phyloP scores from a whole-genome alignment of 1,140 invertebrate species.

The Camponotus vicinus region DNA sequence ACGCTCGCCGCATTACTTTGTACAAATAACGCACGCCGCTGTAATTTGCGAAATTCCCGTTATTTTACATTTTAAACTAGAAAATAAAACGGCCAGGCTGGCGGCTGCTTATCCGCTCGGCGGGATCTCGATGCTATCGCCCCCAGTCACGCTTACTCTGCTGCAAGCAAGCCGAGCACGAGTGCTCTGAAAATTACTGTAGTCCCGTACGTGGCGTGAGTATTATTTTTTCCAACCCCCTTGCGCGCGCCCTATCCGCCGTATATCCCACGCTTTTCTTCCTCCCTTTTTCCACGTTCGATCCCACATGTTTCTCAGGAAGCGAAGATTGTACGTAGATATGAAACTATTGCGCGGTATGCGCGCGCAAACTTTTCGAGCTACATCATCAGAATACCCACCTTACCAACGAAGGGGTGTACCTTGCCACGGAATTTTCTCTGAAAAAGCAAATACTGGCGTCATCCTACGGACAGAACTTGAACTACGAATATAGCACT shows the following conservation, averaged over 20 bases:
- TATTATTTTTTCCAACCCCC: conserved; percentile 76
- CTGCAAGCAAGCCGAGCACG: conserved; percentile 79
- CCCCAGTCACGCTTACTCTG: conserved; percentile 83
- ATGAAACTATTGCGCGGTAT: conserved; percentile 37
- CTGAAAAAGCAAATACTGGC: conserved; percentile 76
- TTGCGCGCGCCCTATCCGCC: not conserved
- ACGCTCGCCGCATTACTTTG: conserved; percentile 79
- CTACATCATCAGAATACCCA: conserved; percentile 62
- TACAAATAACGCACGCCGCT: conserved; percentile 80
- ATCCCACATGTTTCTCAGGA: conserved; percentile 56
- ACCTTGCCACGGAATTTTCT: not conserved
- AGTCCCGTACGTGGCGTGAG: conserved; percentile 76
- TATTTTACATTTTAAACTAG: conserved; percentile 84
- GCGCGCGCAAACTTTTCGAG: conserved; percentile 47
- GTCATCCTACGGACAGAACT: conserved; percentile 76
- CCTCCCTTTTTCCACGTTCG: conserved; percentile 51
- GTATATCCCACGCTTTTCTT: conserved; percentile 47
- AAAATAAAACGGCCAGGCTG: conserved; percentile 80
- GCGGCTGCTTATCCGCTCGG: conserved; percentile 79
- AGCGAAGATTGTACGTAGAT: conserved; percentile 52
- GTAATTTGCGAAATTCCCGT: conserved; percentile 83
- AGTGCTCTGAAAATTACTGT: conserved; percentile 80
- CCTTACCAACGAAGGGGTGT: conserved; percentile 77
- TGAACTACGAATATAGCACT: conserved; percentile 66
- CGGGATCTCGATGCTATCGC: conserved; percentile 83